Evolutionary conservation across 2,888 invertebrate genomes (phyloP).

Genomic region (Parnassius orleans): DNA sequence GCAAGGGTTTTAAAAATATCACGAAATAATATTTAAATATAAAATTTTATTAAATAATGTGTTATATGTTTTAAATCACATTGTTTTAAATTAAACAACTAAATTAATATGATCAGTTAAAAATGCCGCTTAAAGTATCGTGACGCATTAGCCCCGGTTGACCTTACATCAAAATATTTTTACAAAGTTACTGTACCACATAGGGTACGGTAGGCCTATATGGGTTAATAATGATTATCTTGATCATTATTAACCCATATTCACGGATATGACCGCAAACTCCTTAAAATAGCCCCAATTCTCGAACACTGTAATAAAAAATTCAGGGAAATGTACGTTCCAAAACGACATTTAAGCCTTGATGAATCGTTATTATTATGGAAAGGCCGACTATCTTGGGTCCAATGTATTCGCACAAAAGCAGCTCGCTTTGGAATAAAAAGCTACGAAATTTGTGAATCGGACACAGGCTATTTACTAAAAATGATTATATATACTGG

Average conservation of each 20-base stretch:
- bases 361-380: background rate
- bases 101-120: no score
- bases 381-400: background rate
- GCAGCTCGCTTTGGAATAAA: background rate
- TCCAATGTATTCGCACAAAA: background rate
- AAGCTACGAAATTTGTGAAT: conserved; percentile 1
- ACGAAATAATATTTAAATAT: no score
- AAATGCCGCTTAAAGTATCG: no score
- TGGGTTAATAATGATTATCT: background rate
- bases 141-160: no score
- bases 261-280: background rate
- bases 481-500: background rate
- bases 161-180: no score
- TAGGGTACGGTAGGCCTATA: no score
- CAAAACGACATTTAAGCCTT: background rate
- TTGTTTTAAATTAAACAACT: no score
- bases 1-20: no score
- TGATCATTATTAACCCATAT: no score
- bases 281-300: background rate
- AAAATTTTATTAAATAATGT: no score
- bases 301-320: background rate
- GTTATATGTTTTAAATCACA: no score
- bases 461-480: background rate
- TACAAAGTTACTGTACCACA: no score
- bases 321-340: background rate